Conservation (phyloP, 2,888 invertebrate genomes). For the Conchocele bisecta region DNA sequence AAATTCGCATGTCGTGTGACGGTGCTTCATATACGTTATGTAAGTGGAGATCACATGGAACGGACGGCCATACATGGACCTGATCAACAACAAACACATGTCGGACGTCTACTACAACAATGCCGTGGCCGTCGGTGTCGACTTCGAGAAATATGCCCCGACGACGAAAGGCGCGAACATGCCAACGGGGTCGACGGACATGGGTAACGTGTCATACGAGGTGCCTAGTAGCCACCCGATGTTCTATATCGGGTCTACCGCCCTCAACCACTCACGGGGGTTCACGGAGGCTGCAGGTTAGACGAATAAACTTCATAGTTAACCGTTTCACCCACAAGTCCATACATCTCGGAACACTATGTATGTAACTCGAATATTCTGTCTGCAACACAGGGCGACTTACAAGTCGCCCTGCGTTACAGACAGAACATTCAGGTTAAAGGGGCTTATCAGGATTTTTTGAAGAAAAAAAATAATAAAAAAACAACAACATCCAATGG, state of each 20-base stretch:
- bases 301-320: no score
- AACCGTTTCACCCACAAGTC: no score
- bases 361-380: no score
- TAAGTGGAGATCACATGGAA: slow-evolving; percentile 45
- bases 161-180: neutral
- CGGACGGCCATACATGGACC: slow-evolving; percentile 58
- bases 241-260: slow-evolving; percentile 63
- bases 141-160: slow-evolving; percentile 47
- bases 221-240: slow-evolving; percentile 74
- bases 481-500: no score
- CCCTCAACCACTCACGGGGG: slow-evolving; percentile 73
- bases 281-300: slow-evolving; percentile 75
- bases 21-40: no score
- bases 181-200: slow-evolving; percentile 73
- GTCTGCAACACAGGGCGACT: no score
- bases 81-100: slow-evolving; percentile 70
- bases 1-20: no score
- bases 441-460: no score
- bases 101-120: slow-evolving; percentile 68
- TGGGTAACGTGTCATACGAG: slow-evolving; percentile 78
- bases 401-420: no score
- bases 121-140: slow-evolving; percentile 65
- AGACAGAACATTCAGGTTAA: no score
- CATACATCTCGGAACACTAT: no score
- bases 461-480: no score